Evolutionary conservation across 2,797 vertebrate genomes (phyloP), one percentile per base, ranked within the genome.

Genomic region (Sebastes reedi): DNA sequence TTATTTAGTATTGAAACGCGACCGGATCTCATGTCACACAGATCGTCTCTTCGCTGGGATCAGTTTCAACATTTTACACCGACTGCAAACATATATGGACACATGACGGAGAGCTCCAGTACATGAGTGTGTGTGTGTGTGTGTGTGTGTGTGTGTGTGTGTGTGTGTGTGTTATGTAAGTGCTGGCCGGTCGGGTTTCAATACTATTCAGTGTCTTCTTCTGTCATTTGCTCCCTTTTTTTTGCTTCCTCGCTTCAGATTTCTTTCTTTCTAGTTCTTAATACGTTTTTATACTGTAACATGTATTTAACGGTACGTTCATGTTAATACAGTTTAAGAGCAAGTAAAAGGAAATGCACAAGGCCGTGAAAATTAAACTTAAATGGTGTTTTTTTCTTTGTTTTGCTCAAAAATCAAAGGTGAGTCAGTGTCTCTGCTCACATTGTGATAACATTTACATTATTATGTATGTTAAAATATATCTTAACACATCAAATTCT

Each of bases 1-100:
- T 42, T 42, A 42, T 42, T 42, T 42, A 42, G 39, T 16, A 22
- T 36, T 59, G 84, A 71, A 80, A 80, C 32, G 22, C 0, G n/a
- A 74, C 29, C 22, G 2, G 2, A 46, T 14, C 62, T 30, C 18
- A 30, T 6, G 72, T 52, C 80, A 24, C 80, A 36, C 68, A 77
- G 24, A 24, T 55, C 11, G 14, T 25, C 67, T 66, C 64, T n/a
- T 11, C 3, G 6, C 29, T 24, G 30, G 8, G 66, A 60, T 83
- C 75, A 52, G 60, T 46, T 72, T 77, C 69, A 60, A 12, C 66
- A 18, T 75, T 27, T 71, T 60, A 66, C 24, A 50, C 34, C 9
- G 11, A 66, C 36, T 27, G 14, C 12, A 58, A 62, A 71, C 67
- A 24, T 61, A 24, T 61, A 67, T n/a, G n/a, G 32, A 69, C 9